These are phyloP conservation scores for Hemaris fuciformis DNA, from an alignment of 2,888 invertebrate species.

Conservation along the genomic window DNA sequence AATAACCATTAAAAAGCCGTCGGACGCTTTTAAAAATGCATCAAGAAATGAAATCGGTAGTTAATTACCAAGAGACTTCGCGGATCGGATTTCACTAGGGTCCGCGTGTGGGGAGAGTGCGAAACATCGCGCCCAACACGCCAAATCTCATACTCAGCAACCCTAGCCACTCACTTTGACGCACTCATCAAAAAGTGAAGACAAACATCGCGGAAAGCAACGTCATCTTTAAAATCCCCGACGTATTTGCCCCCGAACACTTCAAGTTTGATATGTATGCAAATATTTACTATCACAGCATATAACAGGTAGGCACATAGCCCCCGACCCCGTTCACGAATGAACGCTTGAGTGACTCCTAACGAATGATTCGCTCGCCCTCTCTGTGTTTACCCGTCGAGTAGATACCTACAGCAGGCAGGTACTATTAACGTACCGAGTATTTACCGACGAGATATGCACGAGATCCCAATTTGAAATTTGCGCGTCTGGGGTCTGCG, in stretches of 20 bases:
- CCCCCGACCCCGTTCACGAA: slow-evolving; percentile 67
- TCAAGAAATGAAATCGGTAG: slow-evolving; percentile 80
- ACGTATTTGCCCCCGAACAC: slow-evolving; percentile 41
- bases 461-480: slow-evolving; percentile 63
- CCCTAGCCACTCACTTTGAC: slow-evolving; percentile 32
- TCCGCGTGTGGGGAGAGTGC: slow-evolving; percentile 28
- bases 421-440: slow-evolving; percentile 37
- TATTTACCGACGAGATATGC: slow-evolving; percentile 60
- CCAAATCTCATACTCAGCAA: slow-evolving; percentile 28
- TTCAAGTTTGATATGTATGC: slow-evolving; percentile 69
- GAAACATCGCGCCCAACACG: slow-evolving; percentile 12
- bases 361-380: slow-evolving; percentile 65
- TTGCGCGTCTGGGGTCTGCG: slow-evolving; percentile 52
- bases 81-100: slow-evolving; percentile 71
- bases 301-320: slow-evolving; percentile 67
- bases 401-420: slow-evolving; percentile 31
- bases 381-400: slow-evolving; percentile 41
- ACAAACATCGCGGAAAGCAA: slow-evolving; percentile 35
- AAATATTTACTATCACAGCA: slow-evolving; percentile 73
- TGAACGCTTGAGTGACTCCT: slow-evolving; percentile 74
- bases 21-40: slow-evolving; percentile 80
- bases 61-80: slow-evolving; percentile 79
- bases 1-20: slow-evolving; percentile 81
- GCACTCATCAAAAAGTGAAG: slow-evolving; percentile 35
- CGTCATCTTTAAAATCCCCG: slow-evolving; percentile 36